Base-by-base conservation (phyloP, 2,113 vertebrate species). In the Gallinago paraguaiae region DNA sequence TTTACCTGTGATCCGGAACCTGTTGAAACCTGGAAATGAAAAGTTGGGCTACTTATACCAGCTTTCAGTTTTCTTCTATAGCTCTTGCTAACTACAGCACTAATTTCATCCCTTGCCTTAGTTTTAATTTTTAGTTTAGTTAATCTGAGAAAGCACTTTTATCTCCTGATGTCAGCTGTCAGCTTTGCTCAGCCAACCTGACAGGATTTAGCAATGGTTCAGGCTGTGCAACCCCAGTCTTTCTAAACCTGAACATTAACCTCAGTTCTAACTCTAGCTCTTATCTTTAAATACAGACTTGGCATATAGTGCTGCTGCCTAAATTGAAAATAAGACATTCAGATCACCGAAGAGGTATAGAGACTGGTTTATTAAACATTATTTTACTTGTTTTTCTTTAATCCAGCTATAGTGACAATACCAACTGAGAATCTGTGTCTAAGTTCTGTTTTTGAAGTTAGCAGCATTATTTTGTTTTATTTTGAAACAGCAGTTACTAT, bases 161-260 rank as follows among this genome's bases (percentile, higher is more conserved):
- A 92, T 93, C 91, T 92, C 57, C 31, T 68, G 46, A 54, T 94
- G 88, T 90, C 86, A 90, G 91, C 82, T 92, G 82, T 79, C 78
- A 88, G 91, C 75, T 95, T 87, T 90, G 51, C 70, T 82, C 60
- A 3, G 6, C 74, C 86, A 77, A 59, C 61, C 85, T 93, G 82
- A 82, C 43, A 59, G 88, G 70, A 71, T 94, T 93, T 88, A 92
- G 70, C 41, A 67, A 17, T 2, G 6, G 70, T 92, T 93, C 8
- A 4, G 70, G n/a, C 56, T 71, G 24, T 71, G 56, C 46, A 59
- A 59, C 60, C 57, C 41, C 41, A 57, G 69, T 57, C 69, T 86
- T 90, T 86, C 60, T 78, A 84, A 92, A 90, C 85, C 46, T 78
- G 46, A 87, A 67, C 33, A n/a, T 90, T 93, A 86, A 89, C 84